Base-by-base conservation (phyloP, 1,140 invertebrate species). In the Hesperophylax magnus region DNA sequence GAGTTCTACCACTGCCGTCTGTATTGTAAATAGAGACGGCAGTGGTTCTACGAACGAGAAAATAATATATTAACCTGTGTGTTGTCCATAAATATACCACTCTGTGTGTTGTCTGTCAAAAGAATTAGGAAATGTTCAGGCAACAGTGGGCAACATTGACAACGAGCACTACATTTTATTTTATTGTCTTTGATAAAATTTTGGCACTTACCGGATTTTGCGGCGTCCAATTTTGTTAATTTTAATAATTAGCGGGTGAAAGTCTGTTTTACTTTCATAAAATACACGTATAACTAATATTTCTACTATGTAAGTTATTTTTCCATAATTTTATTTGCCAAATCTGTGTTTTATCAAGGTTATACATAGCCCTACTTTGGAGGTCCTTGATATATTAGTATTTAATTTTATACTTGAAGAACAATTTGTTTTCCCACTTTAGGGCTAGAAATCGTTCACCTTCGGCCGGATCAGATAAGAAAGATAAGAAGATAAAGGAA, bases 401-500 rank as follows among this genome's bases (percentile, higher is more conserved):
- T 61, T 60, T 60, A 6, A 60, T 60, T 18, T 20, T 18, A 61
- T 61, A 11, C 14, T 24, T 67, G 22, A n/a, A 27, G 17, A 14
- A 65, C 18, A 9, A 15, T 52, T 20, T 60, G 7, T 76, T 58
- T 1, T 58, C n/a, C 69, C 15, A 53, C 86, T 88, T 79, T 84
- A 93, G 93, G 93, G 92, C 92, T 83, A 89, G 92, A 77, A 93
- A 92, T 85, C 90, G 92, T 84, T 92, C 92, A 58, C 92, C 93
- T 24, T 91, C 92, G 11, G 91, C 92, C 83, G 87, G 89, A 22
- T 90, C 91, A n/a, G 92, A 93, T 67, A 94, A 94, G 87, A 93
- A 94, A 60, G 94, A 93, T 86, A 94, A 94, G 86, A 93, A 93
- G 85, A 91, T 92, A 22, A 90, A 93, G 83, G 93, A 93, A 11